Conservation (phyloP, 2,113 vertebrate genomes). For the Tor tambroides region DNA sequence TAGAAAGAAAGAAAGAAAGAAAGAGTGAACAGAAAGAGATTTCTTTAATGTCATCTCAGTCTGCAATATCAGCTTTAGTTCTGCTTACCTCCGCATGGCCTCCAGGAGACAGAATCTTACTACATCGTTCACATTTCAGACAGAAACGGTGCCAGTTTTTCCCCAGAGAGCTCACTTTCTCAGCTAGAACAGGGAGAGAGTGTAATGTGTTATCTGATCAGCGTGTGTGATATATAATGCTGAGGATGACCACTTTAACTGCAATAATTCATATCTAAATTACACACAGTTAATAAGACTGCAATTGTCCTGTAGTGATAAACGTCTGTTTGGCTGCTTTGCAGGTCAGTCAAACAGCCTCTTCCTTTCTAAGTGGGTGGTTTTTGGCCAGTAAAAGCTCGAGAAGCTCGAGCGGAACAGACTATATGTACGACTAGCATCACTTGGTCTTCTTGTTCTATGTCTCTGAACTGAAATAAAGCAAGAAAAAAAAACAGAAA, state of each 20-base stretch:
- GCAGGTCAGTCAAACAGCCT: neutral
- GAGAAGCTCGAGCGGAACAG: too few relatives aligned
- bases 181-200: conserved; percentile 63
- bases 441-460: neutral
- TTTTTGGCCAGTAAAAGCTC: neutral
- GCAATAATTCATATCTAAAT: neutral
- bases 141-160: conserved; percentile 80
- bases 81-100: conserved; percentile 76
- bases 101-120: conserved; percentile 72
- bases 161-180: conserved; percentile 78
- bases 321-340: neutral
- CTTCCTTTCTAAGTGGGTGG: neutral
- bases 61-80: neutral
- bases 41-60: neutral
- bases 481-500: neutral
- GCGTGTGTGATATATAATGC: neutral
- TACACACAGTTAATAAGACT: neutral
- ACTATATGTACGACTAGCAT: neutral
- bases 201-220: neutral
- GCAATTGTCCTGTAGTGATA: neutral
- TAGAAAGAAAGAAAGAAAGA: neutral
- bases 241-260: neutral
- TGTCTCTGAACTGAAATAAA: neutral
- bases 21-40: neutral
- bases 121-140: conserved; percentile 79